Conservation (phyloP, 2,888 invertebrate species). For the Myathropa florea region DNA sequence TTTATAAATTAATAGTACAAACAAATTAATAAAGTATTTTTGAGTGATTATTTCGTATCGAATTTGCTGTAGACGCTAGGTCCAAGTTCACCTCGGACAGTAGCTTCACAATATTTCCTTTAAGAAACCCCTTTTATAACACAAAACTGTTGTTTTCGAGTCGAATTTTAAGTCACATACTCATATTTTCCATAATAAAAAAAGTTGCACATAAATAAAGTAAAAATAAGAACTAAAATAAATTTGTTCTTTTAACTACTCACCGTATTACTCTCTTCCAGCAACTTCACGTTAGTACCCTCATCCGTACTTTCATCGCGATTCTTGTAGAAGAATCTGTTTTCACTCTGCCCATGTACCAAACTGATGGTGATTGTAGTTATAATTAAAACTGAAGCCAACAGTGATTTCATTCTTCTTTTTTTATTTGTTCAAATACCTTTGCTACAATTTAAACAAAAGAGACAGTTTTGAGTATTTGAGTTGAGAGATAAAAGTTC, state of each 20-base stretch:
- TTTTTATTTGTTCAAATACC: slow-evolving; percentile 38
- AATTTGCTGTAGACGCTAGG: too few relatives aligned
- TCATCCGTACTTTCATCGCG: slow-evolving; percentile 37
- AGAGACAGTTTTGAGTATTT: slow-evolving; percentile 5
- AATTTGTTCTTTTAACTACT: slow-evolving; percentile 6
- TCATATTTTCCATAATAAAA: too few relatives aligned
- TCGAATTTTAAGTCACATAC: too few relatives aligned
- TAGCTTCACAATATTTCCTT: too few relatives aligned
- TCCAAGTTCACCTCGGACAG: too few relatives aligned
- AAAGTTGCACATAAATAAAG: neutral
- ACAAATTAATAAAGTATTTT: too few relatives aligned
- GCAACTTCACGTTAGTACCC: slow-evolving; percentile 41
- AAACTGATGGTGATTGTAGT: slow-evolving; percentile 40
- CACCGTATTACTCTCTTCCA: slow-evolving; percentile 53
- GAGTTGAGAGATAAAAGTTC: neutral
- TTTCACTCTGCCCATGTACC: slow-evolving; percentile 52
- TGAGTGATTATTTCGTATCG: too few relatives aligned
- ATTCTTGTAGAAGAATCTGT: slow-evolving; percentile 54
- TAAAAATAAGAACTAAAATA: neutral
- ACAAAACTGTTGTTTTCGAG: too few relatives aligned
- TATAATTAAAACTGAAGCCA: slow-evolving; percentile 47
- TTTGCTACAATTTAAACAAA: slow-evolving; percentile 28
- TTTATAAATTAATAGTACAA: too few relatives aligned
- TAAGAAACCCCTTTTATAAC: too few relatives aligned
- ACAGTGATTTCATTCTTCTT: slow-evolving; percentile 60